Conservation (phyloP, 2,888 invertebrate species). For the Andrena camellia region DNA sequence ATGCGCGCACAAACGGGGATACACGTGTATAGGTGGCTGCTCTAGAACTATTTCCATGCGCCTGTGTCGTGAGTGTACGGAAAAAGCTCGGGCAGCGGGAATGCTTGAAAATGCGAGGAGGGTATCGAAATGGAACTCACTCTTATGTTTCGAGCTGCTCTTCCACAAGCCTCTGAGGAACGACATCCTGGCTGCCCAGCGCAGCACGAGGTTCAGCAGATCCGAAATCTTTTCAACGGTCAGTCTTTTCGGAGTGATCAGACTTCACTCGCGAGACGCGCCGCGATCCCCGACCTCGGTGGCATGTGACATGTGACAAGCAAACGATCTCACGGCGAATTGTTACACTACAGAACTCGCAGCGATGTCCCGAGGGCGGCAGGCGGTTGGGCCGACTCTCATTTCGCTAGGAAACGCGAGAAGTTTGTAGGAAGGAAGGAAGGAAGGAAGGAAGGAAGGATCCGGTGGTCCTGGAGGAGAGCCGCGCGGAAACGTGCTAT, state of each 20-base stretch:
- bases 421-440: neutral
- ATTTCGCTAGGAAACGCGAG: slow-evolving; percentile 4
- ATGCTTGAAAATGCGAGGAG: neutral
- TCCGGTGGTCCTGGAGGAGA: slow-evolving; percentile 1
- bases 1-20: neutral
- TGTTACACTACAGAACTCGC: slow-evolving; percentile 3
- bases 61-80: too few relatives aligned
- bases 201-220: slow-evolving; percentile 43
- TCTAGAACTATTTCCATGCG: too few relatives aligned
- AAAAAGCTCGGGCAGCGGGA: neutral
- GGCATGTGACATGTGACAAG: slow-evolving; percentile 55
- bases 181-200: slow-evolving; percentile 84
- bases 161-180: slow-evolving; percentile 89
- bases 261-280: slow-evolving; percentile 44
- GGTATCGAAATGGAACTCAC: slow-evolving; percentile 85
- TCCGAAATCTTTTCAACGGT: slow-evolving; percentile 43
- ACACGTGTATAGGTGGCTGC: too few relatives aligned
- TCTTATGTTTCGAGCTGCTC: slow-evolving; percentile 89
- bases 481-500: slow-evolving; percentile 68
- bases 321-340: neutral
- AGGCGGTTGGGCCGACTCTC: neutral
- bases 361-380: neutral
- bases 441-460: too few relatives aligned
- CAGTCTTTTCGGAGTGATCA: neutral
- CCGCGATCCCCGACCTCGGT: slow-evolving; percentile 18